Base-by-base conservation (phyloP, 2,888 invertebrate genomes). In the Embidobia sp. region DNA sequence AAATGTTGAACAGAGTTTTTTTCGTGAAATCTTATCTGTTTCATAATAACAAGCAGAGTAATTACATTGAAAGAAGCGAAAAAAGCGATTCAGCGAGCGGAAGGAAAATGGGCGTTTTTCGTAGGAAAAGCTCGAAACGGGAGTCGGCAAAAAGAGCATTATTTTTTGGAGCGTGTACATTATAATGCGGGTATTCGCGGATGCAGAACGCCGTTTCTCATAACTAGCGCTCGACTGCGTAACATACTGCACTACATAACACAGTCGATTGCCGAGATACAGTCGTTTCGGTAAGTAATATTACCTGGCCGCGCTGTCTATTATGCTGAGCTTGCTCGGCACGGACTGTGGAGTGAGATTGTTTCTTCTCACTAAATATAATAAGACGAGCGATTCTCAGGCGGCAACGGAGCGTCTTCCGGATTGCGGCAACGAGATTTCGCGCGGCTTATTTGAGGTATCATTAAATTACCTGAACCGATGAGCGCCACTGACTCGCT, bases 321-420 rank as follows among this genome's bases (percentile, higher is more conserved):
- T 67, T 67, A 46, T 42, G 29, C 18, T 19, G 57, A 51, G 48
- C 37, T 37, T 11, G n/a, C n/a, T n/a, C n/a, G n/a, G n/a, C 79
- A 78, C 79, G 80, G 79, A 81, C 82, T 80, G 79, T 78, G 77
- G 72, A 46, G n/a, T n/a, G 80, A 80, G 83, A 83, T 80, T 85
- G 85, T 87, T 87, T 87, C 84, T 84, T 77, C 82, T 80, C 77
- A 78, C 81, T 84, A 85, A 87, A 87, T 87, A 85, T 86, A 85
- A 87, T 87, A 83, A 86, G 83, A 81, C 70, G 79, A 75, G 72
- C 48, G 80, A 70, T 79, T 79, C 78, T 78, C 77, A 61, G 53
- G 29, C 44, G 44, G 15, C 22, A 27, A 10, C 13, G 10, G 11
- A 11, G 11, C 22, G 10, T 7, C 16, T 11, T 37, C 37, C 11